Evolutionary conservation across 1,140 invertebrate genomes (phyloP), one percentile per base, ranked within the genome.

Genomic region (Mycetomoellerius zeteki): DNA sequence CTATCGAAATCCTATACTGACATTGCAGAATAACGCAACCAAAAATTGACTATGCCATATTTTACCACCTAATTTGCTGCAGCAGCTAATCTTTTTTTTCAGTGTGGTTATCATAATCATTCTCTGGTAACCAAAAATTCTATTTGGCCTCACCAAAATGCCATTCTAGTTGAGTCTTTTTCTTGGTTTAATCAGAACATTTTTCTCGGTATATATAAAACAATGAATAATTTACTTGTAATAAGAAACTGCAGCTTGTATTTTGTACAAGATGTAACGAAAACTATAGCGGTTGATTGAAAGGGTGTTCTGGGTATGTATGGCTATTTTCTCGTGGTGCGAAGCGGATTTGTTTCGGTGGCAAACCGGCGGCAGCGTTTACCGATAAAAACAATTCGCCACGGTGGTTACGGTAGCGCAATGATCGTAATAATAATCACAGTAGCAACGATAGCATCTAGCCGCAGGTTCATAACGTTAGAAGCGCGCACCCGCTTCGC

Each of bases 361-460:
- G 60, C 6, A 43, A 69, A 30, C 19, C 16, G 7, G 43, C 16
- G 10, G 37, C n/a, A n/a, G 43, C 27, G 47, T 69, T 72, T 72
- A 72, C 27, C 86, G 77, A 82, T 76, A 52, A 58, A 69, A 60
- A 71, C 71, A 50, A 76, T 54, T 27, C 43, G 47, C 4, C 73
- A n/a, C 37, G 62, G 60, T 50, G 19, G 71, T 73, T 65, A 78
- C 73, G 8, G 75, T 71, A 78, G 76, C 67, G 37, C 69, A 65
- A 65, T 21, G 60, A 56, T 30, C 62, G 82, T 86, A 86, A 89
- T 89, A 89, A 86, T 89, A 89, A 89, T 86, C 76, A 30, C 64
- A 82, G 73, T 60, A 50, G 54, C 43, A 71, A 81, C 87, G 87
- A 89, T 89, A 89, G 24, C 69, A 89, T 86, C 76, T 47, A 19